Evolutionary conservation across 2,888 invertebrate genomes (phyloP).

Genomic region (Sinhomidia bicolor): DNA sequence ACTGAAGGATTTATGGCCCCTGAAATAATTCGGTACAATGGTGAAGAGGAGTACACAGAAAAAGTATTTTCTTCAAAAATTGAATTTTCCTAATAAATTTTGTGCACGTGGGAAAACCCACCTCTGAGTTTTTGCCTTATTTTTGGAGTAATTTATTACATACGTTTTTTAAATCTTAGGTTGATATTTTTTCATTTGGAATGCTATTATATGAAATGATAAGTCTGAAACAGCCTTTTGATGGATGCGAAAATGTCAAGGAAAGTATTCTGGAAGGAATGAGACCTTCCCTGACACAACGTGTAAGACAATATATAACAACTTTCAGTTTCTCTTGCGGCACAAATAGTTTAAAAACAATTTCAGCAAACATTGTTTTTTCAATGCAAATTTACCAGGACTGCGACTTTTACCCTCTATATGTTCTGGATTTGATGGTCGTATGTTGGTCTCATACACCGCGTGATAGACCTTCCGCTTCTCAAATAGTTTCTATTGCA

Average conservation of each 20-base stretch:
- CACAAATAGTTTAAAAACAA: background rate
- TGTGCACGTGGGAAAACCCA: no score
- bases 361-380: background rate
- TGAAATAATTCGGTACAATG: slow-evolving; percentile 88
- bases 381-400: slow-evolving; percentile 61
- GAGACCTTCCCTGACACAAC: slow-evolving; percentile 92
- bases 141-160: slow-evolving; percentile 33
- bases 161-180: slow-evolving; percentile 83
- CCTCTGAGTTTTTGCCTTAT: slow-evolving; percentile 21
- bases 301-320: slow-evolving; percentile 84
- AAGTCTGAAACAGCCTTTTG: slow-evolving; percentile 96
- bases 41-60: slow-evolving; percentile 99
- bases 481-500: slow-evolving; percentile 95
- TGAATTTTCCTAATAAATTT: no score
- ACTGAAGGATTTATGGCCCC: slow-evolving; percentile 99
- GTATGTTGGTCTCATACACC: slow-evolving; percentile 95
- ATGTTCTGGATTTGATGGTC: slow-evolving; percentile 96
- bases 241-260: slow-evolving; percentile 97
- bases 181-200: slow-evolving; percentile 99
- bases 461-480: slow-evolving; percentile 93
- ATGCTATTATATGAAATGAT: slow-evolving; percentile 98
- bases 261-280: slow-evolving; percentile 98
- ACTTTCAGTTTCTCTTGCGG: no score
- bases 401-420: slow-evolving; percentile 88
- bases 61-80: slow-evolving; percentile 87